Evolutionary conservation across 2,888 invertebrate genomes (phyloP), one percentile per base, ranked within the genome.

Genomic region (Nipponacmea schrenckii): DNA sequence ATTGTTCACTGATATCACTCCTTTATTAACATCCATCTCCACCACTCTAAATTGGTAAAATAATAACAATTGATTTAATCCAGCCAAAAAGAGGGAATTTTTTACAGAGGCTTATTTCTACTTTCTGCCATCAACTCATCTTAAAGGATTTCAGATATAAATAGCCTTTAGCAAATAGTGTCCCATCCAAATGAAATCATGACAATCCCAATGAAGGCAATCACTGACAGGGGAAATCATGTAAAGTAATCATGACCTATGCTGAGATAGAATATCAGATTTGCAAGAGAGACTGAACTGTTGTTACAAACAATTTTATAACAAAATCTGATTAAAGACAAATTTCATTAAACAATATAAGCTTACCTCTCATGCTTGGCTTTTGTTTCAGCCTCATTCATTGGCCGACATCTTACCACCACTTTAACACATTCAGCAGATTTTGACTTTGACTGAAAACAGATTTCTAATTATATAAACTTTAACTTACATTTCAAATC

Each of bases 361-460:
- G 48, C 80, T 80, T 83, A 91, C 91, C 90, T 88, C 73, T 89
- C 91, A 90, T 93, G 93, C 27, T 94, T 94, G 84, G 93, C 92
- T 50, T 91, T 90, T 50, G 91, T 92, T 90, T 99, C 99, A 83
- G 94, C 94, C 79, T 94, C 93, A 83, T 94, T 96, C 91, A 99
- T 93, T 56, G 99, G 99, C 70, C 99, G 93, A 91, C 98, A 97
- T 88, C 99, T 92, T 71, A 99, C 98, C 80, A 98, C 95, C 78
- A 99, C 98, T 91, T 97, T 96, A 74, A 98, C 97, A 86, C 95
- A 94, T 90, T 98, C 96, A 20, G 84, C 82, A 68, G 81, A 73
- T 74, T 79, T 67, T 76, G 73, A 64, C 66, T 83, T 82, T 17
- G 82, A 81, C 83, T 84, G 64, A 63, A 77, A 75, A 8, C 17